phyloP scores from a whole-genome alignment of 53 echinoderm and acorn worm genomes.

The Antedon mediterranea region DNA sequence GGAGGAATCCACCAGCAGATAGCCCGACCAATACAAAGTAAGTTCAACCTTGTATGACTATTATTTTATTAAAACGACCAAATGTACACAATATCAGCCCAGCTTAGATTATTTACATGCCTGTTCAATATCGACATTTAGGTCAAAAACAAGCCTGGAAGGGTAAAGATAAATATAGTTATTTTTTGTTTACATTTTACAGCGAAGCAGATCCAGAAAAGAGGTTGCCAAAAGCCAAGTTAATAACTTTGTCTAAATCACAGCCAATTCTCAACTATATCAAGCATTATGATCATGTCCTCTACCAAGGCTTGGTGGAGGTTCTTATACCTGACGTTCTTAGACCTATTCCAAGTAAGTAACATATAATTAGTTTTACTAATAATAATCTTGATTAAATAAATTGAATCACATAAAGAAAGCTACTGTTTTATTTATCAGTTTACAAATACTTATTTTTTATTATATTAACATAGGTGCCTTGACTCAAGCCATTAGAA shows the following conservation, averaged over 20 bases:
- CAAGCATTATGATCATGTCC: conserved; percentile 85
- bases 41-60: conserved; percentile 1
- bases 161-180: too few species aligned
- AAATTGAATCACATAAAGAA: too few species aligned
- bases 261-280: conserved; percentile 79
- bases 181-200: neutral
- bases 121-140: too few species aligned
- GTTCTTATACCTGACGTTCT: conserved; percentile 98
- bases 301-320: conserved; percentile 94
- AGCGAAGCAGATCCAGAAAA: conserved; percentile 82
- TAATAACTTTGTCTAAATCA: conserved; percentile 53
- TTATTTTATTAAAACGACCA: too few species aligned
- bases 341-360: conserved; percentile 96
- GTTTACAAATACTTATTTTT: too few species aligned
- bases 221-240: conserved; percentile 59
- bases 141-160: too few species aligned
- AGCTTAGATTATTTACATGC: too few species aligned
- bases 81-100: too few species aligned
- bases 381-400: too few species aligned
- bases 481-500: conserved; percentile 97
- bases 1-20: conserved; percentile 79
- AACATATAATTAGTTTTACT: too few species aligned
- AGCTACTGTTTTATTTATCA: too few species aligned
- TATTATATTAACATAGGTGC: conserved; percentile 40
- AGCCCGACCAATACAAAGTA: conserved; percentile 30